Conservation (phyloP, 1,140 invertebrate species). For the Dreissena polymorpha region DNA sequence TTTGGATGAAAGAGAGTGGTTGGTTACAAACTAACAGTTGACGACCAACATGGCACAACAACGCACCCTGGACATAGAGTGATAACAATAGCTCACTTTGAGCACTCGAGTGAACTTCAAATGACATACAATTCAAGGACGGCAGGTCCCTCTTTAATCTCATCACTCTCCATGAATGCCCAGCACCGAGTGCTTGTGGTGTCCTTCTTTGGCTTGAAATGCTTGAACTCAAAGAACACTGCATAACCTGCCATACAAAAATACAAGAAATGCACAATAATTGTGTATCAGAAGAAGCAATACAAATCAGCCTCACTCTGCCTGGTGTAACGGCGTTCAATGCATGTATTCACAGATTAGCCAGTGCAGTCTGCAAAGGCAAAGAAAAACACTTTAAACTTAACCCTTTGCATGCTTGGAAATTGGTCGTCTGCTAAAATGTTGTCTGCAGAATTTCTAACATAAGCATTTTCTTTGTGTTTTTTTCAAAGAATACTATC, state of each 20-base stretch:
- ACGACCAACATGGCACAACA: background rate
- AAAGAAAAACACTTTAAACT: too few species aligned
- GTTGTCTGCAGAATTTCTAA: too few species aligned
- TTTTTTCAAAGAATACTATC: too few species aligned
- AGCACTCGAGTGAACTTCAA: background rate
- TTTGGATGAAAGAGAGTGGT: background rate
- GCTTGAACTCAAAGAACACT: conserved; percentile 78
- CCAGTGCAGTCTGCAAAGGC: too few species aligned
- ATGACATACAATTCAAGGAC: conserved; percentile 73
- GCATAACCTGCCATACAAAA: conserved; percentile 70
- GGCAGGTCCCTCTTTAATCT: conserved; percentile 74
- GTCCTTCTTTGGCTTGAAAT: conserved; percentile 76
- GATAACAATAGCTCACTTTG: background rate
- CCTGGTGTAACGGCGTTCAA: too few species aligned
- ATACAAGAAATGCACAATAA: background rate
- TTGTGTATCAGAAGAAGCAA: too few species aligned
- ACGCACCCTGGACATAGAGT: too few species aligned
- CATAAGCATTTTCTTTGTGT: too few species aligned
- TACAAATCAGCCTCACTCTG: too few species aligned
- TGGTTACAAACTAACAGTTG: background rate
- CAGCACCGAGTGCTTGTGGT: conserved; percentile 74
- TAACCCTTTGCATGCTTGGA: too few species aligned
- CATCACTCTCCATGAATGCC: conserved; percentile 75
- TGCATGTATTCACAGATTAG: too few species aligned
- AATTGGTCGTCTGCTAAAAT: too few species aligned